Base-by-base conservation (phyloP, 2,113 vertebrate species). In the Haemorhous mexicanus region DNA sequence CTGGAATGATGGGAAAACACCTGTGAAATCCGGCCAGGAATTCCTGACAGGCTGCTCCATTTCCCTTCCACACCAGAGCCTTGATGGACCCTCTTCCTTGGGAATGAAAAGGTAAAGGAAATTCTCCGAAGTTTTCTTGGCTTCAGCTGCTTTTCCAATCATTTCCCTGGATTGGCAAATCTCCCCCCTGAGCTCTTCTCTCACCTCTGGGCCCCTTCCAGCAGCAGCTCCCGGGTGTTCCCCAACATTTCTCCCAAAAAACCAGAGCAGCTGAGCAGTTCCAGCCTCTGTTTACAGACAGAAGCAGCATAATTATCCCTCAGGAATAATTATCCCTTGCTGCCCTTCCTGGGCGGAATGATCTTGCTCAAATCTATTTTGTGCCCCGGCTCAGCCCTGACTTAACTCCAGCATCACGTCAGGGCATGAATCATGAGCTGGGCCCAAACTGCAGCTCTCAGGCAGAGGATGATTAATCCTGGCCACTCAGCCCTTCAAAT, bases 1-100 rank as follows among this genome's bases (percentile, higher is more conserved):
- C 30, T 0, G 2, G 39, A 58, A 43, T 1, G 2, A 24, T 0
- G 10, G 21, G 47, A 56, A 91, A 35, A 16, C 1, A 0, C 7
- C 43, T 0, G 0, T 41, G 77, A 74, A 73, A 81, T 61, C 58
- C 43, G 37, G 27, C 6, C 27, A 3, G 21, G 49, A 61, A 58
- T 66, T 85, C 56, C 58, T 28, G 5, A 11, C 16, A 35, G 67
- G 33, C 76, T 0, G 0, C 67, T 89, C 20, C 2, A 17, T 73
- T 61, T 62, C 7, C 73, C 28, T 58, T 58, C 68, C 43, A 3
- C 24, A 1, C 4, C 19, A 22, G 26, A 17, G 37, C 26, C 52
- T 21, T 11, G 39, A 3, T 7, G 35, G 67, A 24, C 5, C 24
- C 44, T 55, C 18, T 73, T 50, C n/a, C 35, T 2, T 2, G 28